Evolutionary conservation across 2,113 vertebrate species (phyloP).

Genomic region (Uria aalge): DNA sequence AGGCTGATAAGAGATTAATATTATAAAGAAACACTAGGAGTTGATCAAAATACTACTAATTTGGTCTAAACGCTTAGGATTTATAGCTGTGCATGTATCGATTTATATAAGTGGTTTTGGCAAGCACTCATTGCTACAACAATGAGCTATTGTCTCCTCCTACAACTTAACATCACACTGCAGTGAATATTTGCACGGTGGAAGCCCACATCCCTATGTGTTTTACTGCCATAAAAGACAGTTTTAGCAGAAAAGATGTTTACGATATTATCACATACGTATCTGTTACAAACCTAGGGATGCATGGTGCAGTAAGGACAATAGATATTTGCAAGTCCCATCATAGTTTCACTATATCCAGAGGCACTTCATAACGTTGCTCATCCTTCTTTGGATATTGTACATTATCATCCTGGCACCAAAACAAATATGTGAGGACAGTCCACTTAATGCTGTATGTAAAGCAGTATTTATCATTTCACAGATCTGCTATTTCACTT

Average conservation of each 20-base stretch:
- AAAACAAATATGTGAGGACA: neutral
- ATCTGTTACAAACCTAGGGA: neutral
- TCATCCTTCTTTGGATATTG: neutral
- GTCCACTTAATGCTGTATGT: neutral
- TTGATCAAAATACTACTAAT: neutral
- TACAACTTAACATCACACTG: neutral
- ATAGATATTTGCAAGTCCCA: neutral
- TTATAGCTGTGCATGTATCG: neutral
- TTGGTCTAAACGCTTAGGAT: neutral
- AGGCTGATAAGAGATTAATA: neutral
- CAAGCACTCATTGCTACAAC: neutral
- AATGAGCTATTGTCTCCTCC: neutral
- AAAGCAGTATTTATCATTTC: neutral
- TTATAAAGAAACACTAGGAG: neutral
- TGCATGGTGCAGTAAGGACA: neutral
- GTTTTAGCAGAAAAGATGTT: neutral
- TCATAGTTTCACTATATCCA: neutral
- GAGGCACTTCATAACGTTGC: neutral
- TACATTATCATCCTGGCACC: neutral
- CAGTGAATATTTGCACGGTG: neutral
- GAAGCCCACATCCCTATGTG: neutral
- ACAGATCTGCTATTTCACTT: neutral
- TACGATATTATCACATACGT: neutral
- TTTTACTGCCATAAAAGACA: neutral
- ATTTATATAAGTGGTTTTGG: constrained; percentile 17